phyloP scores from a whole-genome alignment of 2,888 invertebrate species.

The Acanthosepion esculentum region DNA sequence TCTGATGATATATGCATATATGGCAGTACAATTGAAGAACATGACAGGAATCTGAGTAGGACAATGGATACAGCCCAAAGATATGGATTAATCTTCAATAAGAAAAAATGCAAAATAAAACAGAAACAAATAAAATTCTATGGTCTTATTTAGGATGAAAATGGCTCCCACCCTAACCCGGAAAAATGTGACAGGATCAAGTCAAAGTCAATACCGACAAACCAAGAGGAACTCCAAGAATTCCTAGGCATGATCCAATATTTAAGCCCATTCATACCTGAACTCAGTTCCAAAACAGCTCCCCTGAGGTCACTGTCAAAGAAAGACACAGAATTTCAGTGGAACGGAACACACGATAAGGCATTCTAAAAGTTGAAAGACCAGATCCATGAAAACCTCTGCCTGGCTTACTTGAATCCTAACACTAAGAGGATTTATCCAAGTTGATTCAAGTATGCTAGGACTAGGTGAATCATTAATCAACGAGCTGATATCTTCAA shows the following conservation, averaged over 20 bases:
- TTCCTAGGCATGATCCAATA: background rate
- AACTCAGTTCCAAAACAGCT: slow-evolving; percentile 24
- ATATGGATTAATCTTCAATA: background rate
- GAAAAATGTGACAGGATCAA: background rate
- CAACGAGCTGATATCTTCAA: too few species aligned
- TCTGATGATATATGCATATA: slow-evolving; percentile 25
- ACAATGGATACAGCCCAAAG: background rate
- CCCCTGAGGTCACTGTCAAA: background rate
- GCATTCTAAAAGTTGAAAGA: too few species aligned
- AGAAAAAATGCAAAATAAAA: background rate
- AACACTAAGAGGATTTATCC: too few species aligned
- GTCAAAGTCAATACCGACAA: background rate
- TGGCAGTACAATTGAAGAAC: background rate
- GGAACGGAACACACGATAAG: background rate
- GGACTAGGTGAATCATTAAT: too few species aligned
- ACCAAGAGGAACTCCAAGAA: background rate
- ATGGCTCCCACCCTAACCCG: background rate
- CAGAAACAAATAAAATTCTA: background rate
- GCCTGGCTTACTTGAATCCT: too few species aligned
- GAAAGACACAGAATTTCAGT: background rate
- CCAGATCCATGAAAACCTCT: too few species aligned
- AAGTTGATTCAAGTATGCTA: too few species aligned
- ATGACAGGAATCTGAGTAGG: background rate
- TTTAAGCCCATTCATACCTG: background rate
- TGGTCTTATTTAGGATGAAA: too few species aligned